phyloP scores from a whole-genome alignment of 2,888 invertebrate species.

The Cactoblastis cactorum region DNA sequence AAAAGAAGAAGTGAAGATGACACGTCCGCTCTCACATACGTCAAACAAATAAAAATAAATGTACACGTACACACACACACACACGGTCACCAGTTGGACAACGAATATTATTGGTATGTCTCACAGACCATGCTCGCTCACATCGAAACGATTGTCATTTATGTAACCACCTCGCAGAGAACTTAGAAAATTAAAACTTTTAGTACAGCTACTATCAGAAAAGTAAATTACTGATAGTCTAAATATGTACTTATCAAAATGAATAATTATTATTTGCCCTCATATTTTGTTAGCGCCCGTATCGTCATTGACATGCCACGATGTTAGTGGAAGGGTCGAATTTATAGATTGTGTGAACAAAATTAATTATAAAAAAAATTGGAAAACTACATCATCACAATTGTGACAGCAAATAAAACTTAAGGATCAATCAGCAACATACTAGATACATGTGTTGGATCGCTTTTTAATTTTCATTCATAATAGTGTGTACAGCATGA shows the following conservation, averaged over 20 bases:
- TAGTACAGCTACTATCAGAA: no score
- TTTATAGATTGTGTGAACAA: neutral
- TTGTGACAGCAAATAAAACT: neutral
- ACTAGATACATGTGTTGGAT: neutral
- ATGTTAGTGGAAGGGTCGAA: neutral
- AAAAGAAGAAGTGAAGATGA: constrained; percentile 49
- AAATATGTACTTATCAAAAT: no score
- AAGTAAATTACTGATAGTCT: no score
- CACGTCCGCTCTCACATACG: constrained; percentile 60
- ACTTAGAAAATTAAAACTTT: no score
- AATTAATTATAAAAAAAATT: neutral
- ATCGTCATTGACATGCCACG: neutral
- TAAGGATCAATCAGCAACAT: neutral
- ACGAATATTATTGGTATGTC: constrained; percentile 7
- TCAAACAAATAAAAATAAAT: constrained; percentile 59
- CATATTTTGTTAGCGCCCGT: neutral
- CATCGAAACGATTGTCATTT: neutral
- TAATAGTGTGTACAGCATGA: constrained; percentile 23
- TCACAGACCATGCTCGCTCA: neutral
- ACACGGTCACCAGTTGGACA: constrained; percentile 24
- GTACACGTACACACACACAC: constrained; percentile 30
- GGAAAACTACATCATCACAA: no score
- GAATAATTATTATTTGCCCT: neutral
- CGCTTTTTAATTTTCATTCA: neutral
- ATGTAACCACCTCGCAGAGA: no score